These are phyloP conservation scores for Gari tellinella DNA, from an alignment of 2,888 invertebrate genomes.

Conservation along the genomic window DNA sequence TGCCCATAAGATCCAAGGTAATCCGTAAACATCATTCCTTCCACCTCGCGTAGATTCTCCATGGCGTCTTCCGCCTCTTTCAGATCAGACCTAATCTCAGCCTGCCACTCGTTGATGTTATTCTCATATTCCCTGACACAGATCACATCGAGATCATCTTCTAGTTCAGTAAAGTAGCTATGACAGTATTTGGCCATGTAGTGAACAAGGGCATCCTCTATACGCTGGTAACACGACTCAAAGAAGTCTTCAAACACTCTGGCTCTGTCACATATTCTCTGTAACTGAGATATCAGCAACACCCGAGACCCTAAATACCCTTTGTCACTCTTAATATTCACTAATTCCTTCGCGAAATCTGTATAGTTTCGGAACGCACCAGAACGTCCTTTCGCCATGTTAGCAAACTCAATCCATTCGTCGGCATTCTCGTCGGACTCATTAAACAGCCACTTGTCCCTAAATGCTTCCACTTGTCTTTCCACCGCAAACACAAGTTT, in stretches of 20 bases:
- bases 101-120: slow-evolving; percentile 70
- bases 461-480: slow-evolving; percentile 58
- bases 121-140: slow-evolving; percentile 76
- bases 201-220: slow-evolving; percentile 45
- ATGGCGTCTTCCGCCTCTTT: slow-evolving; percentile 54
- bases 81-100: slow-evolving; percentile 57
- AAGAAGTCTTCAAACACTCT: slow-evolving; percentile 49
- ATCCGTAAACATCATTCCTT: slow-evolving; percentile 52
- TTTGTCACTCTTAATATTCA: slow-evolving; percentile 42
- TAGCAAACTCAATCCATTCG: slow-evolving; percentile 58
- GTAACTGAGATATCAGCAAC: slow-evolving; percentile 42
- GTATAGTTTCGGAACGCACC: slow-evolving; percentile 34
- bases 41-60: slow-evolving; percentile 42
- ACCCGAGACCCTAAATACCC: slow-evolving; percentile 47
- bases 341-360: slow-evolving; percentile 49
- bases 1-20: slow-evolving; percentile 71
- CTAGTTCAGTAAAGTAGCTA: slow-evolving; percentile 73
- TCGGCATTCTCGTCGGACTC: slow-evolving; percentile 60
- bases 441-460: slow-evolving; percentile 62
- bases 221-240: slow-evolving; percentile 33
- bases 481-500: slow-evolving; percentile 70
- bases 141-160: slow-evolving; percentile 61
- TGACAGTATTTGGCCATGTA: slow-evolving; percentile 73
- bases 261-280: slow-evolving; percentile 52
- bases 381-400: slow-evolving; percentile 32